Evolutionary conservation across 2,113 vertebrate genomes (phyloP), one percentile per base, ranked within the genome.

Genomic region (Notarius lentiginosus): DNA sequence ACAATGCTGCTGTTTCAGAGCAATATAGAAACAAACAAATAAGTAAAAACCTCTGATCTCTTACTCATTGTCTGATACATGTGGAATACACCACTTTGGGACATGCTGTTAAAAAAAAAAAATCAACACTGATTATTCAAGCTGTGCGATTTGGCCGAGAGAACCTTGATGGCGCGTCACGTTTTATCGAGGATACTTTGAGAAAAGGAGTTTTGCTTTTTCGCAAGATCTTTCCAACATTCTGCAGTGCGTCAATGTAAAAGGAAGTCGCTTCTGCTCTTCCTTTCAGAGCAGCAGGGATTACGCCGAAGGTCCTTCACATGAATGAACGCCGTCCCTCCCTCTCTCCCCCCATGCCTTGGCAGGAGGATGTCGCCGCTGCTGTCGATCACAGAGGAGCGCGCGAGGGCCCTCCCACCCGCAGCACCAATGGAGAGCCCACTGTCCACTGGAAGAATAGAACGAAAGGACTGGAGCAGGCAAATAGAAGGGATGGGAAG

Each of bases 291-390:
- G 34, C 56, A 53, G 83, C 41, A 2, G 47, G 55, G 76, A 84
- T 86, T 83, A 92, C 77, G 87, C 87, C 15, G 73, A 92, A 90
- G 83, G 51, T 84, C 90, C 70, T 77, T 75, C 88, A 90, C 84
- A 91, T 91, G 87, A 93, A 91, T 92, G 83, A 91, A 83, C 76
- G 82, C 81, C 80, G 18, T 68, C 87, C 3, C 18, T 61, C 89
- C 81, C 88, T 49, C 89, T 86, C 75, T 88, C 90, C 91, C 92
- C 90, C 91, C 90, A 93, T 92, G 87, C 84, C 90, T 91, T 90
- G 89, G 92, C 85, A 91, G 66, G 80, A 75, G 90, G 90, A 95
- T 93, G 94, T 94, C 92, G 91, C 85, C 90, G 87, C 56, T 89
- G 86, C 93, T 90, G 92, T 93, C 93, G 91, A 88, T 95, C 92